Evolutionary conservation across 2,888 invertebrate genomes (phyloP).

Genomic region (Bedellia somnulentella): DNA sequence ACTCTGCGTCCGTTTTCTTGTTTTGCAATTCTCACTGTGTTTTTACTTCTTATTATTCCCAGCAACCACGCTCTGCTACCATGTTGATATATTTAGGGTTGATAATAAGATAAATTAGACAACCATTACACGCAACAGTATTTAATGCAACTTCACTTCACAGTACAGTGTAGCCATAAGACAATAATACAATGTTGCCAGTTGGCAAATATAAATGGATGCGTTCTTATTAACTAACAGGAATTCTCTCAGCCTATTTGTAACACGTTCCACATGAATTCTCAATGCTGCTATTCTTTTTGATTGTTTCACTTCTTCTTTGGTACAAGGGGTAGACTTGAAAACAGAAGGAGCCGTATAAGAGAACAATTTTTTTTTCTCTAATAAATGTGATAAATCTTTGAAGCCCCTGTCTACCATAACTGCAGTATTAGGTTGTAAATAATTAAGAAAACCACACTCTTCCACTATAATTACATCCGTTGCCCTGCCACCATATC

Average conservation of each 20-base stretch:
- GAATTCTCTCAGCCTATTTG: constrained; percentile 7
- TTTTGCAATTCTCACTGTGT: too few relatives aligned
- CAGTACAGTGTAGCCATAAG: too few relatives aligned
- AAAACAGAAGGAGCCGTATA: constrained; percentile 5
- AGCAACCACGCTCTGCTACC: too few relatives aligned
- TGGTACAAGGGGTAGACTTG: not conserved
- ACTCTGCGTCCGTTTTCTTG: too few relatives aligned
- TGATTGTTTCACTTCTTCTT: constrained; percentile 5
- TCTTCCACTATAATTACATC: constrained; percentile 1
- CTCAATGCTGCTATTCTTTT: constrained; percentile 6
- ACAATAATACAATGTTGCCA: too few relatives aligned
- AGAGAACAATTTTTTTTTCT: constrained; percentile 2
- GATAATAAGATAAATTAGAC: too few relatives aligned
- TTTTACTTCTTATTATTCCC: too few relatives aligned
- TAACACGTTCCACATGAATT: constrained; percentile 8
- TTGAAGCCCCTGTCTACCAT: constrained; percentile 9
- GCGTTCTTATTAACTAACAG: too few relatives aligned
- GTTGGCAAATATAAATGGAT: too few relatives aligned
- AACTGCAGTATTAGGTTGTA: not conserved
- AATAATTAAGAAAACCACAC: not conserved
- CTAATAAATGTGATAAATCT: constrained; percentile 4
- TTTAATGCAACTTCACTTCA: too few relatives aligned
- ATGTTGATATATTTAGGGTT: too few relatives aligned
- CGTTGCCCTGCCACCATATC: constrained; percentile 1
- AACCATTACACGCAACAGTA: too few relatives aligned